phyloP scores from a whole-genome alignment of 2,797 vertebrate species.

The Triplophysa yarkandensis region DNA sequence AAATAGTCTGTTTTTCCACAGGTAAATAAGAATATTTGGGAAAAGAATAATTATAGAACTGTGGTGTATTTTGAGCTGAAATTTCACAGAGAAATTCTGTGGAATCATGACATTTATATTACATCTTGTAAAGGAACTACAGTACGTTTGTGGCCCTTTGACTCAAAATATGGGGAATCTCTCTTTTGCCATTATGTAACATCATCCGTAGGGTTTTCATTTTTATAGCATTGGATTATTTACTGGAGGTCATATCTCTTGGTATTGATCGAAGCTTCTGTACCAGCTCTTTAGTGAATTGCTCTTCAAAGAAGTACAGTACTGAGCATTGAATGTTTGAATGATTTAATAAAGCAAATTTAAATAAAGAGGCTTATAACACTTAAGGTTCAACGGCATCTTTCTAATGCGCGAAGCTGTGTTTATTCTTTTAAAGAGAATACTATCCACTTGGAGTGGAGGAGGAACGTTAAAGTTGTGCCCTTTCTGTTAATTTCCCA shows the following conservation, averaged over 20 bases:
- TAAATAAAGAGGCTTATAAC: slow-evolving; percentile 15
- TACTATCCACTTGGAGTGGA: slow-evolving; percentile 8
- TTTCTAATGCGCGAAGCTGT: neutral
- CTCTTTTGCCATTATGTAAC: slow-evolving; percentile 31
- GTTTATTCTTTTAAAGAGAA: slow-evolving; percentile 15
- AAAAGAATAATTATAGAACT: too few relatives aligned
- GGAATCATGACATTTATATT: too few relatives aligned
- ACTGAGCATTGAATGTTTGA: slow-evolving; percentile 6
- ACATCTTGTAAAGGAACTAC: too few relatives aligned
- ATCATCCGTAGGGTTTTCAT: slow-evolving; percentile 24
- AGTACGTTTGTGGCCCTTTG: too few relatives aligned
- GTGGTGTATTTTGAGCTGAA: too few relatives aligned
- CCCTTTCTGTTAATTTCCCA: slow-evolving; percentile 3
- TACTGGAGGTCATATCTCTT: slow-evolving; percentile 22
- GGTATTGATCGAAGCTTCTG: slow-evolving; percentile 19
- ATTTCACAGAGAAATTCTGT: too few relatives aligned
- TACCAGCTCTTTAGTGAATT: slow-evolving; percentile 18
- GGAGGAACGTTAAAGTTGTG: slow-evolving; percentile 6
- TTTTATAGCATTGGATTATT: slow-evolving; percentile 21
- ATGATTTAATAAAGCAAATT: slow-evolving; percentile 31
- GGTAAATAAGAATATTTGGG: too few relatives aligned
- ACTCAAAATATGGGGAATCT: slow-evolving; percentile 12
- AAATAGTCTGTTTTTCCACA: too few relatives aligned
- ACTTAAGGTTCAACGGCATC: slow-evolving; percentile 22
- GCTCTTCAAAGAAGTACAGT: slow-evolving; percentile 11